These are phyloP conservation scores for Carcina quercana DNA, from an alignment of 2,888 invertebrate genomes.

Conservation along the genomic window DNA sequence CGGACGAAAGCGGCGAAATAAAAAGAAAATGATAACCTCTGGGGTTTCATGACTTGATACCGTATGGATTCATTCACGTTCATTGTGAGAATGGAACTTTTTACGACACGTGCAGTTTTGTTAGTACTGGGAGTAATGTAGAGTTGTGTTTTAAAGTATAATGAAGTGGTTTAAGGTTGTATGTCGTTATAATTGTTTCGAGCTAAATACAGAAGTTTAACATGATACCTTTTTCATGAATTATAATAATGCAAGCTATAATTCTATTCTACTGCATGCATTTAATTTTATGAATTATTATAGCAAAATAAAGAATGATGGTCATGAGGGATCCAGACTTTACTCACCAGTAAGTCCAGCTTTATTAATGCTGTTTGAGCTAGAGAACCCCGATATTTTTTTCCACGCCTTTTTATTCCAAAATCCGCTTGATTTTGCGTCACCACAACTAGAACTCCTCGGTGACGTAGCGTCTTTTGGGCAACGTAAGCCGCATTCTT, in stretches of 20 bases:
- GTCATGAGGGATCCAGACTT: neutral
- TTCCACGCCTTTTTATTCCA: constrained; percentile 87
- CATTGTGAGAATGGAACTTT: constrained; percentile 48
- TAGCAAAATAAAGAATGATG: neutral
- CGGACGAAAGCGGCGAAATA: constrained; percentile 63
- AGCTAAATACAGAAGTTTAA: constrained; percentile 50
- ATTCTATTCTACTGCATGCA: neutral
- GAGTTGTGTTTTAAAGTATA: constrained; percentile 29
- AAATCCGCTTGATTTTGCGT: constrained; percentile 73
- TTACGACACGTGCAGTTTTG: constrained; percentile 34
- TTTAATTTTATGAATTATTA: neutral
- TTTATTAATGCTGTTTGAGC: constrained; percentile 81
- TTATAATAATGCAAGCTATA: constrained; percentile 8
- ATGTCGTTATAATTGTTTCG: constrained; percentile 24
- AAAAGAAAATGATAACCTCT: constrained; percentile 48
- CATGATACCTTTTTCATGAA: too few species aligned
- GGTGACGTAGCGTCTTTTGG: constrained; percentile 55
- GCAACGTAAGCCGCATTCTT: constrained; percentile 56
- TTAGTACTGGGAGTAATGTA: constrained; percentile 29
- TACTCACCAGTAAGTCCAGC: constrained; percentile 78
- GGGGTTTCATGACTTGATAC: constrained; percentile 57
- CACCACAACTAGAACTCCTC: constrained; percentile 65
- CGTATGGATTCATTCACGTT: constrained; percentile 51
- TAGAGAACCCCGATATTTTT: constrained; percentile 83
- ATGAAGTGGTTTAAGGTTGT: constrained; percentile 21